Evolutionary conservation across 2,888 invertebrate genomes (phyloP).

Genomic region (Drosophila sordidula): DNA sequence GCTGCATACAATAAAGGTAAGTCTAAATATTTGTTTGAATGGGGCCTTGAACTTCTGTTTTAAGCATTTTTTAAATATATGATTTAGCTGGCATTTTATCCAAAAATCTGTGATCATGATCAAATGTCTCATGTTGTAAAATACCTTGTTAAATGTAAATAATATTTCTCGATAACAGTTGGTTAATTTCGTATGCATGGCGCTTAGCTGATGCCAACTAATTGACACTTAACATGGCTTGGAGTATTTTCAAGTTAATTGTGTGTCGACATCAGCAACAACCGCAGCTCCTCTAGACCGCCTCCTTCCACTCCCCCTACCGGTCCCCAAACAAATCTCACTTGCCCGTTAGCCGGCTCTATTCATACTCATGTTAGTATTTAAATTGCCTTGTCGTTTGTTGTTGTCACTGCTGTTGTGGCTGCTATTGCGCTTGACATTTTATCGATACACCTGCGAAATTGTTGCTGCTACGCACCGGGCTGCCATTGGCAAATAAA

Average conservation of each 20-base stretch:
- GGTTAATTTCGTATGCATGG: conserved; percentile 60
- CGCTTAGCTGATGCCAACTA: conserved; percentile 67
- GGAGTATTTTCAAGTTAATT: conserved; percentile 77
- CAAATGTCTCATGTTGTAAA: conserved; percentile 12
- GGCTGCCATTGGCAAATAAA: conserved; percentile 38
- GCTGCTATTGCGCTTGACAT: conserved; percentile 67
- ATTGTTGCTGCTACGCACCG: conserved; percentile 41
- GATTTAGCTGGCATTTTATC: conserved; percentile 8
- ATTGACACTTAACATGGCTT: conserved; percentile 79
- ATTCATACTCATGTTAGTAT: conserved; percentile 70
- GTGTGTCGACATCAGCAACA: conserved; percentile 74
- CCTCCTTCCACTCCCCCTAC: conserved; percentile 1
- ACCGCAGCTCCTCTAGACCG: conserved; percentile 2
- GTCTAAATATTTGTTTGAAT: background rate
- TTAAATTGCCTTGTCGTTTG: conserved; percentile 78
- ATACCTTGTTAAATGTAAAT: conserved; percentile 42
- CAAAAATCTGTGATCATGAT: background rate
- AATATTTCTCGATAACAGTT: conserved; percentile 60
- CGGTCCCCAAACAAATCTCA: conserved; percentile 10
- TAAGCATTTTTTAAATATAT: background rate
- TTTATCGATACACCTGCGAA: conserved; percentile 73
- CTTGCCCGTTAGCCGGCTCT: conserved; percentile 38
- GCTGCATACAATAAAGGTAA: conserved; percentile 2
- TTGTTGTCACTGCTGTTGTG: conserved; percentile 46
- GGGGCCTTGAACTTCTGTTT: conserved; percentile 3